phyloP scores from a whole-genome alignment of 2,888 invertebrate species.

The Ochropacha duplaris region DNA sequence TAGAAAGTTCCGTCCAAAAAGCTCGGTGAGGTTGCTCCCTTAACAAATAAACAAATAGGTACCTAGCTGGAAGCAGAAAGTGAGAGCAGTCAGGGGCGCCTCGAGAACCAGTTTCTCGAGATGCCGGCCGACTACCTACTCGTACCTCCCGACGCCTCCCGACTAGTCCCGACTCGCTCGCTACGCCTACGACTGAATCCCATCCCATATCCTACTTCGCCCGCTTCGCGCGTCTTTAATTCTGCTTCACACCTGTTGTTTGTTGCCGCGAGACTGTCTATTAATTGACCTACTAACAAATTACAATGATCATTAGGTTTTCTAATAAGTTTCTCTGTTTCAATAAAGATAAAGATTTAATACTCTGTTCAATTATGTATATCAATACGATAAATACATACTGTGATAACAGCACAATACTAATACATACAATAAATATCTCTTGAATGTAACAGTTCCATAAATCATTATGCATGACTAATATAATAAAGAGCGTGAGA shows the following conservation, averaged over 20 bases:
- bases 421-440: no score
- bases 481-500: no score
- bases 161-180: no score
- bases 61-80: conserved; percentile 66
- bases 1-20: conserved; percentile 79
- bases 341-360: conserved; percentile 37
- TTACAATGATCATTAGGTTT: conserved; percentile 52
- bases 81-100: conserved; percentile 69
- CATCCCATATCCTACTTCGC: conserved; percentile 18
- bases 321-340: conserved; percentile 30
- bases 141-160: conserved; percentile 27
- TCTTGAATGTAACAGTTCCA: not conserved
- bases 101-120: conserved; percentile 65
- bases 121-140: conserved; percentile 12
- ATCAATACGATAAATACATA: conserved; percentile 36
- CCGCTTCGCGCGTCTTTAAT: conserved; percentile 14
- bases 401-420: not conserved
- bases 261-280: conserved; percentile 35
- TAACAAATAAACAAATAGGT: conserved; percentile 74
- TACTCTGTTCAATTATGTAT: conserved; percentile 44
- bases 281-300: conserved; percentile 75
- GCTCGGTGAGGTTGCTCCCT: conserved; percentile 63
- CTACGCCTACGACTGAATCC: no score
- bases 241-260: conserved; percentile 43
- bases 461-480: not conserved